Base-by-base conservation (phyloP, 2,113 vertebrate species). In the Chamaetylas fuelleborni region DNA sequence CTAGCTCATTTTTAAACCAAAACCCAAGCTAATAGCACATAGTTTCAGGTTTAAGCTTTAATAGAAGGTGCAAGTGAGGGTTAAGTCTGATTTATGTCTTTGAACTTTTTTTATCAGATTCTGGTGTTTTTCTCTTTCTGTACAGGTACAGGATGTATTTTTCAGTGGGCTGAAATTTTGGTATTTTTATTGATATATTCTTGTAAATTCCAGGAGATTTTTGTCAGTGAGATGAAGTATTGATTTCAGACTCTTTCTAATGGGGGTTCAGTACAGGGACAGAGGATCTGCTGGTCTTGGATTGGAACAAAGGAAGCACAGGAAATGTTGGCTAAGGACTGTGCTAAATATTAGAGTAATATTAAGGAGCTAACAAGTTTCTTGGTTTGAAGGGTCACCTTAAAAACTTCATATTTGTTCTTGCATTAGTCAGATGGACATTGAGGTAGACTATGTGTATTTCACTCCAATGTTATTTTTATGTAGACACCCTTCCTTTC, bases 1-100 rank as follows among this genome's bases (percentile, higher is more conserved):
- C 80, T 33, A 74, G 73, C 73, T 93, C 77, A 28, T 90, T 94
- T 93, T 95, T 88, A 96, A 96, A 95, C 95, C 86, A 81, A 93
- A 96, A 90, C 86, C 40, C 54, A 79, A 81, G 80, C 40, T 95
- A 91, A 93, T 51, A 94, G 45, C 73, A 81, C n/a, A 77, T 10
- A 86, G 90, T 54, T 96, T 78, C 81, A 92, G 33, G 43, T 90
- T 90, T 93, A 57, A 90, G 57, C 53, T 64, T 88, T 93, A 90
- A 88, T 22, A 92, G 82, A 78, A 93, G 79, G 86, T 88, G 33
- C 51, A 86, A 66, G 82, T 88, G 66, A 90, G 51, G 69, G 88
- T 88, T 86, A 92, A 91, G 48, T 78, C 53, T 93, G 83, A 92
- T 95, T 88, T 83, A 58, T 3, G 9, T 73, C 45, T 86, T 56